Conservation (phyloP, 2,113 vertebrate species). For the Colaptes auratus region DNA sequence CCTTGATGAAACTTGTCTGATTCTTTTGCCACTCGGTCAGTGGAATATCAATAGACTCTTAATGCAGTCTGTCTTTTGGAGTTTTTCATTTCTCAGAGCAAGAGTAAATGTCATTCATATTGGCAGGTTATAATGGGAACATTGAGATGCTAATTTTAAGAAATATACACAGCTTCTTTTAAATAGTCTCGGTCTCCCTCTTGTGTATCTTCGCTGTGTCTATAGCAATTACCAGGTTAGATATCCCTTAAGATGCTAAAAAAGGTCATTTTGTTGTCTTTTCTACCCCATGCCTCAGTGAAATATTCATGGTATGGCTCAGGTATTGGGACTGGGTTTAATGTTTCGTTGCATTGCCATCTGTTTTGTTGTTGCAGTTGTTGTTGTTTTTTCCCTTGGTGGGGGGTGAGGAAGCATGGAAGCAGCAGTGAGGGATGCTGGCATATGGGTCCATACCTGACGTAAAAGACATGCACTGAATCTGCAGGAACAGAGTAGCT, state of each 20-base stretch:
- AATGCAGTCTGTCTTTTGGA: conserved; percentile 48
- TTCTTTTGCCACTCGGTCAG: conserved; percentile 47
- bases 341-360: conserved; percentile 46
- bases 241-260: background rate
- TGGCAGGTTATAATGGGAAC: conserved; percentile 49
- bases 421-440: conserved; percentile 1
- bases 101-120: conserved; percentile 61
- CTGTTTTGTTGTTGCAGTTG: conserved; percentile 24
- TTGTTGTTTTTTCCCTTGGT: conserved; percentile 2
- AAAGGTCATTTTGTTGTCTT: conserved; percentile 36
- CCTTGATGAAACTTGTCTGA: conserved; percentile 61
- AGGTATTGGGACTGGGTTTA: conserved; percentile 34
- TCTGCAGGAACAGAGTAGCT: background rate
- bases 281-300: conserved; percentile 21
- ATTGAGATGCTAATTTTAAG: conserved; percentile 37
- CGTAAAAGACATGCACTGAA: background rate
- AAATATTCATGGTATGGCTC: conserved; percentile 32
- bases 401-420: background rate
- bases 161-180: conserved; percentile 4
- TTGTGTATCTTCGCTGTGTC: background rate
- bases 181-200: background rate
- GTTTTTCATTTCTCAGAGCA: conserved; percentile 49
- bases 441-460: background rate
- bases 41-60: conserved; percentile 66
- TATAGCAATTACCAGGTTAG: conserved; percentile 14